Conservation (phyloP, 2,797 vertebrate genomes). For the Stomatorhinus walkeri region DNA sequence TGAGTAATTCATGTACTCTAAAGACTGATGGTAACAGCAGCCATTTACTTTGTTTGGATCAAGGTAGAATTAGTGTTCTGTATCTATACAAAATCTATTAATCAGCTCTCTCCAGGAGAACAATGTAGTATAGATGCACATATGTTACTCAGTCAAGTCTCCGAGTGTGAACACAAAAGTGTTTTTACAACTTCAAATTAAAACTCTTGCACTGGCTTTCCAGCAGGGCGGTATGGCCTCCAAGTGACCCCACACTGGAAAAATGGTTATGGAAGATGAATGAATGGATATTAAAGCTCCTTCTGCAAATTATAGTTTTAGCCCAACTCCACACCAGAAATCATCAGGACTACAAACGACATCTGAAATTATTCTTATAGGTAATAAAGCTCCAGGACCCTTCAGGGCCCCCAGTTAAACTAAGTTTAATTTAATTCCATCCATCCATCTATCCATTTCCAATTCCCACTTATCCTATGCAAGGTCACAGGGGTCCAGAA, state of each 20-base stretch:
- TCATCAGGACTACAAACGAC: neutral
- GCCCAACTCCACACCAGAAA: neutral
- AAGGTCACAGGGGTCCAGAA: neutral
- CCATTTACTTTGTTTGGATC: neutral
- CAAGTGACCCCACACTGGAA: neutral
- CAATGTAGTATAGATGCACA: neutral
- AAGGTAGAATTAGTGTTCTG: neutral
- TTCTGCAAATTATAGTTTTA: neutral
- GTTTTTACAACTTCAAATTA: neutral
- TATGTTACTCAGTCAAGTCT: neutral
- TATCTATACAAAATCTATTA: constrained; percentile 1
- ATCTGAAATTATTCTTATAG: neutral
- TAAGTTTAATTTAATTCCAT: neutral
- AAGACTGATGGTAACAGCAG: neutral
- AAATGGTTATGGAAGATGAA: neutral
- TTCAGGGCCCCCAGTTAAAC: neutral
- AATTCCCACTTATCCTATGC: neutral
- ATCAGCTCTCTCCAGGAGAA: neutral
- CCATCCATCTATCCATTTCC: neutral
- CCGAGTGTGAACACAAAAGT: neutral
- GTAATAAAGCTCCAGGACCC: neutral
- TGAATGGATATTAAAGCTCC: neutral
- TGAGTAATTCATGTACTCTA: neutral
- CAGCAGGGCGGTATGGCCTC: neutral
- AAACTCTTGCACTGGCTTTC: neutral